These are phyloP conservation scores for Donacobius atricapilla DNA, from an alignment of 2,113 vertebrate species.

Conservation along the genomic window DNA sequence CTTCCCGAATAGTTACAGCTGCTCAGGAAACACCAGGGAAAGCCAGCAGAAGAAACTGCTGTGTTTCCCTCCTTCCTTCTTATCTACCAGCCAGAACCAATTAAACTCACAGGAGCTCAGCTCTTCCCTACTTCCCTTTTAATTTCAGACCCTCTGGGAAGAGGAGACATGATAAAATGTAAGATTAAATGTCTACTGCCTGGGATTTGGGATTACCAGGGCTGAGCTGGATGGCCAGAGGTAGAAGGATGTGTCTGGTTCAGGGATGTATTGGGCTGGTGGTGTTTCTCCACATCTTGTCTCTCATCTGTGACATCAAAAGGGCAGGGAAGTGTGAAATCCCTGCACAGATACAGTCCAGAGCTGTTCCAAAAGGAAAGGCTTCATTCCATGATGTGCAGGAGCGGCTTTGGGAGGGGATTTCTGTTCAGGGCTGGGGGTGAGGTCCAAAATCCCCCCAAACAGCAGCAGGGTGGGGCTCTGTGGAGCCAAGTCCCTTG, in stretches of 20 bases:
- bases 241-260: not conserved
- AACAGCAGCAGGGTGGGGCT: rapidly evolving
- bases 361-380: not conserved
- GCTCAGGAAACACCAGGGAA: not conserved
- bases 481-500: not conserved
- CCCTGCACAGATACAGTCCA: not conserved
- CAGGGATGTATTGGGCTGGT: not conserved
- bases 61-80: not conserved
- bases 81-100: not conserved
- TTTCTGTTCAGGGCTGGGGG: not conserved
- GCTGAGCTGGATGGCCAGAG: not conserved
- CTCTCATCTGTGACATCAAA: rapidly evolving
- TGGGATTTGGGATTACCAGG: not conserved
- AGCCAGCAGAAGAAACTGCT: not conserved
- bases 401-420: not conserved
- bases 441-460: not conserved
- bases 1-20: not conserved
- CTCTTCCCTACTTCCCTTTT: not conserved
- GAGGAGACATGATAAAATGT: not conserved
- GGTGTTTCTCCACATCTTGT: not conserved
- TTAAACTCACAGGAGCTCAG: not conserved
- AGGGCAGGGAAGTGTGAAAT: not conserved
- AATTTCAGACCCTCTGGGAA: conserved; percentile 14
- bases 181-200: conserved; percentile 46
- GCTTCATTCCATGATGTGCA: rapidly evolving